Conservation (phyloP, 2,888 invertebrate species). For the Clunio marinus region DNA sequence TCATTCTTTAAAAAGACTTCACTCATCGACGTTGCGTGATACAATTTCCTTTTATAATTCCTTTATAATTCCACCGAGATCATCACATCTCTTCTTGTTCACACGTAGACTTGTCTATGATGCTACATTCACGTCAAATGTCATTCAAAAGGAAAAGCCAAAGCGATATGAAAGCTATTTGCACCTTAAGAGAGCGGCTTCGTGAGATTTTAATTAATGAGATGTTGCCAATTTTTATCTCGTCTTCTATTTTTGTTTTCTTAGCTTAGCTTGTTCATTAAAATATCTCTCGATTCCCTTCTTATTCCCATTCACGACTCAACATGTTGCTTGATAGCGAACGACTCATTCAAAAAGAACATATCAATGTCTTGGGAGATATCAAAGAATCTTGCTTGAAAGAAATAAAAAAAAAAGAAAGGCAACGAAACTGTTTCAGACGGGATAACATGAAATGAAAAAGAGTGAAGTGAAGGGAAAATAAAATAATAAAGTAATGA, state of each 20-base stretch:
- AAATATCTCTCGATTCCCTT: neutral
- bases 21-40: constrained; percentile 10
- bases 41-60: neutral
- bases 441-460: neutral
- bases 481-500: neutral
- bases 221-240: constrained; percentile 8
- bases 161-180: constrained; percentile 23
- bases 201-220: constrained; percentile 11
- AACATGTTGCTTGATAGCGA: neutral
- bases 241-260: no score
- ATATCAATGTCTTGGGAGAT: neutral
- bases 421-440: no score
- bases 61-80: neutral
- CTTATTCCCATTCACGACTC: neutral
- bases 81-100: neutral
- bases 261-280: neutral
- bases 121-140: constrained; percentile 12
- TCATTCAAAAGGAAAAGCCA: constrained; percentile 10
- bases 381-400: neutral
- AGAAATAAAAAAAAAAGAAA: neutral
- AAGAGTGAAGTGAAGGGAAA: no score
- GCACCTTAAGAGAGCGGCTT: constrained; percentile 1
- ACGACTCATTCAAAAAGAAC: neutral
- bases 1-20: no score
- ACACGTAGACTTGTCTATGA: neutral